Conservation (phyloP, 2,113 vertebrate species). For the Hucho hucho region DNA sequence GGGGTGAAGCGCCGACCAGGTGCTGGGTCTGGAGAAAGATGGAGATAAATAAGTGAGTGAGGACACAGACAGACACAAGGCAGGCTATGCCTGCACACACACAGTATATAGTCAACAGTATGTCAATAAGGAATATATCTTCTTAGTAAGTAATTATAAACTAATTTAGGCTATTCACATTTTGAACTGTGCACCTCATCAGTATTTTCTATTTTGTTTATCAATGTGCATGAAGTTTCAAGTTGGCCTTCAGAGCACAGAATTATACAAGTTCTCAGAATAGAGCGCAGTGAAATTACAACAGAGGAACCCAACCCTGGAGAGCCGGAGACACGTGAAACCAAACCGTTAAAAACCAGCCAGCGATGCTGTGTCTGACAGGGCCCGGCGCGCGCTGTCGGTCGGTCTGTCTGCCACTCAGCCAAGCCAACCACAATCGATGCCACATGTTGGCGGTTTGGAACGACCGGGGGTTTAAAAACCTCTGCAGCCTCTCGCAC, state of each 20-base stretch:
- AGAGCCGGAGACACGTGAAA: constrained; percentile 17
- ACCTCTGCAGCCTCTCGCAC: neutral
- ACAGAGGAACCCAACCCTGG: constrained; percentile 1
- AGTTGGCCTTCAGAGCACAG: neutral
- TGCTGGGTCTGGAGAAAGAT: constrained; percentile 83
- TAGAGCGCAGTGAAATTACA: neutral
- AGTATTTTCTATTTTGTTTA: neutral
- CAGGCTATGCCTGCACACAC: constrained; percentile 8
- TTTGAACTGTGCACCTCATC: neutral
- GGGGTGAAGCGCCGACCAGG: constrained; percentile 96
- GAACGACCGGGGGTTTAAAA: constrained; percentile 14
- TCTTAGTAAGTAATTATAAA: too few relatives aligned
- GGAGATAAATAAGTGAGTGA: neutral
- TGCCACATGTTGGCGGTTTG: constrained; percentile 60
- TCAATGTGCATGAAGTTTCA: neutral
- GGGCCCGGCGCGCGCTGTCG: constrained; percentile 5
- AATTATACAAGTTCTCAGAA: neutral
- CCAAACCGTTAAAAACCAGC: constrained; percentile 8
- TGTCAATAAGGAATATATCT: too few relatives aligned
- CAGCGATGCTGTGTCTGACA: constrained; percentile 23
- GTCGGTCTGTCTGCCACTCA: constrained; percentile 36
- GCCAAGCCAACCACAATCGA: constrained; percentile 59
- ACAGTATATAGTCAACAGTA: neutral
- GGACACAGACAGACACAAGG: neutral
- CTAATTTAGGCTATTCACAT: neutral